Conservation (phyloP, 2,797 vertebrate genomes). For the Pygocentrus nattereri region DNA sequence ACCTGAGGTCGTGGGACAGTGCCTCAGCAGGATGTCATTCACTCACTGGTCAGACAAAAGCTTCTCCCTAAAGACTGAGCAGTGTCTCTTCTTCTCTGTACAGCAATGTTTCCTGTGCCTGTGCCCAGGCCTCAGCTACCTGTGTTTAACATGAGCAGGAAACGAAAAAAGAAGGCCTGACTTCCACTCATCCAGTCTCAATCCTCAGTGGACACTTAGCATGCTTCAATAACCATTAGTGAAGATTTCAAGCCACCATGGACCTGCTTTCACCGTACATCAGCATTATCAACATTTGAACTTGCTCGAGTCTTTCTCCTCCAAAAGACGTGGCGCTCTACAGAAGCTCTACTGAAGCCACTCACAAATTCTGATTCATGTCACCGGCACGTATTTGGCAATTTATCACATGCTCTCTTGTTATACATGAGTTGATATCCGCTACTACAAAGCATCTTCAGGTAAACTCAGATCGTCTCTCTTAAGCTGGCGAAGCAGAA, state of each 20-base stretch:
- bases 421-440: slow-evolving; percentile 10
- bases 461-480: slow-evolving; percentile 19
- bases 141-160: slow-evolving; percentile 33
- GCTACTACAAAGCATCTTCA: slow-evolving; percentile 20
- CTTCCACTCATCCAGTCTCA: not conserved
- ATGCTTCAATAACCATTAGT: slow-evolving; percentile 4
- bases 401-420: slow-evolving; percentile 11
- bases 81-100: not conserved
- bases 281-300: slow-evolving; percentile 11
- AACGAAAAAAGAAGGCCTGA: slow-evolving; percentile 6
- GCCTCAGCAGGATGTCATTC: slow-evolving; percentile 45
- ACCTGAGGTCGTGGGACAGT: slow-evolving; percentile 45
- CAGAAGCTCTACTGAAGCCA: slow-evolving; percentile 1
- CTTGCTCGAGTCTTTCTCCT: not conserved
- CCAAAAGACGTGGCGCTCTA: not conserved
- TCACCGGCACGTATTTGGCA: slow-evolving; percentile 5
- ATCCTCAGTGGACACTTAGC: slow-evolving; percentile 2
- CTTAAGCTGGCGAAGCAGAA: slow-evolving; percentile 23
- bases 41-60: slow-evolving; percentile 52
- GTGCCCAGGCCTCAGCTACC: slow-evolving; percentile 13
- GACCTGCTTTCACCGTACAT: slow-evolving; percentile 3
- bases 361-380: slow-evolving; percentile 11
- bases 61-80: slow-evolving; percentile 9
- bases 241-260: slow-evolving; percentile 24
- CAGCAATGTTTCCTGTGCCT: slow-evolving; percentile 18